Conservation (phyloP, 2,113 vertebrate genomes). For the Notarius lentiginosus region DNA sequence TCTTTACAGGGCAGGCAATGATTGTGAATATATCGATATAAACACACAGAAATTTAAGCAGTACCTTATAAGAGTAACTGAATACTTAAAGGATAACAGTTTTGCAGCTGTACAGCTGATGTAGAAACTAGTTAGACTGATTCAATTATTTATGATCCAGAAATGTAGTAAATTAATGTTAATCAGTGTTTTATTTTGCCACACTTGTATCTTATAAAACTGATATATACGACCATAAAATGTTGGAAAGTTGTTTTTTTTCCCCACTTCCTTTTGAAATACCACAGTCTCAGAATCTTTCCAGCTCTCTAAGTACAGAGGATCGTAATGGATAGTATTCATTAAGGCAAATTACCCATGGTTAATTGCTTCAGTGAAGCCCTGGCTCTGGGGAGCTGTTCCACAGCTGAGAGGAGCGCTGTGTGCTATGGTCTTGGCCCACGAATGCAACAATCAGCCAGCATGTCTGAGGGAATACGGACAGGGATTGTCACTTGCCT, state of each 20-base stretch:
- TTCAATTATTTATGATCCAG: conserved; percentile 18
- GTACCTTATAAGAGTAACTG: background rate
- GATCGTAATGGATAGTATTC: conserved; percentile 70
- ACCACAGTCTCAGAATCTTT: conserved; percentile 48
- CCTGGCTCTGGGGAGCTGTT: conserved; percentile 66
- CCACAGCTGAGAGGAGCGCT: conserved; percentile 61
- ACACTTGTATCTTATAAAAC: conserved; percentile 34
- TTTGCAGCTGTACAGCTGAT: background rate
- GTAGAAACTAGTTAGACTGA: conserved; percentile 8
- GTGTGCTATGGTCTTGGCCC: conserved; percentile 59
- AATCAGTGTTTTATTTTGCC: conserved; percentile 24
- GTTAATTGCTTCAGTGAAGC: conserved; percentile 71
- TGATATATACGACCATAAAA: conserved; percentile 24
- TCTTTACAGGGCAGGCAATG: too few relatives aligned
- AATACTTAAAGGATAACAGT: background rate
- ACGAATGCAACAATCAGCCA: conserved; percentile 66
- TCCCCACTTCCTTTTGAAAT: conserved; percentile 28
- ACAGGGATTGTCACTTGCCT: conserved; percentile 60
- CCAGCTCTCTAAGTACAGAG: conserved; percentile 52
- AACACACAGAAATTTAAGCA: background rate
- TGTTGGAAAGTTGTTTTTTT: conserved; percentile 25
- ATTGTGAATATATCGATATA: too few relatives aligned
- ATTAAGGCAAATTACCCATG: conserved; percentile 72
- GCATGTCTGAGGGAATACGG: conserved; percentile 47
- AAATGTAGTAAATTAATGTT: conserved; percentile 18